phyloP scores from a whole-genome alignment of 2,113 vertebrate species.

The Cryptoleucopteryx plumbea region DNA sequence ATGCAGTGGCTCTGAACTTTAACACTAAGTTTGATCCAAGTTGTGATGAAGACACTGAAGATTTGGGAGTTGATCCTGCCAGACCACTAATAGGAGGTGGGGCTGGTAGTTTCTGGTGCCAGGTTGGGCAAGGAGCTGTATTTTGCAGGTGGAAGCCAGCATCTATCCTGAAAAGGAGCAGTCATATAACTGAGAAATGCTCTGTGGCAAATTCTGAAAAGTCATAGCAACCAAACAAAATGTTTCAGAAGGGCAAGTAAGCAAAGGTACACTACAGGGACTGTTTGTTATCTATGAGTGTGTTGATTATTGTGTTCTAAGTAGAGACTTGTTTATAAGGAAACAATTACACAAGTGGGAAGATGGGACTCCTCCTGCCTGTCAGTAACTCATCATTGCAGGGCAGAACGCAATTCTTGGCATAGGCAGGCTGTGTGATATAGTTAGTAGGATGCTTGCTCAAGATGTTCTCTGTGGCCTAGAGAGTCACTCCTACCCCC shows the following conservation, averaged over 20 bases:
- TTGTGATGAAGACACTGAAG: neutral
- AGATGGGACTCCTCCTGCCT: neutral
- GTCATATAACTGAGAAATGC: neutral
- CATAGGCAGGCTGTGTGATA: neutral
- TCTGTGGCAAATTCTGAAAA: neutral
- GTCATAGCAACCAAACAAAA: neutral
- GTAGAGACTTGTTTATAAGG: neutral
- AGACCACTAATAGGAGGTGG: neutral
- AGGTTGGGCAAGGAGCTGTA: neutral
- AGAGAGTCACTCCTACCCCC: neutral
- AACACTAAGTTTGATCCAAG: neutral
- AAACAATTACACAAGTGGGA: neutral
- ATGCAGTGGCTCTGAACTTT: neutral
- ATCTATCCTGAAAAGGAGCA: neutral
- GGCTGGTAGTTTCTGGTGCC: neutral
- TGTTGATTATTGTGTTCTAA: neutral
- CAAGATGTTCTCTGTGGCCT: neutral
- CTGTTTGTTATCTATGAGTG: neutral
- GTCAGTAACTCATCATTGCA: neutral
- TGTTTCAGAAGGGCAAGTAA: neutral
- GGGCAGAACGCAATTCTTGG: accelerated
- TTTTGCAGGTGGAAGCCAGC: neutral
- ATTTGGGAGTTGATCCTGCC: neutral
- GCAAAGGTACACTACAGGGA: neutral
- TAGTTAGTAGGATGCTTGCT: neutral